Conservation (phyloP, 2,888 invertebrate genomes). For the Andrena chrysosceles region DNA sequence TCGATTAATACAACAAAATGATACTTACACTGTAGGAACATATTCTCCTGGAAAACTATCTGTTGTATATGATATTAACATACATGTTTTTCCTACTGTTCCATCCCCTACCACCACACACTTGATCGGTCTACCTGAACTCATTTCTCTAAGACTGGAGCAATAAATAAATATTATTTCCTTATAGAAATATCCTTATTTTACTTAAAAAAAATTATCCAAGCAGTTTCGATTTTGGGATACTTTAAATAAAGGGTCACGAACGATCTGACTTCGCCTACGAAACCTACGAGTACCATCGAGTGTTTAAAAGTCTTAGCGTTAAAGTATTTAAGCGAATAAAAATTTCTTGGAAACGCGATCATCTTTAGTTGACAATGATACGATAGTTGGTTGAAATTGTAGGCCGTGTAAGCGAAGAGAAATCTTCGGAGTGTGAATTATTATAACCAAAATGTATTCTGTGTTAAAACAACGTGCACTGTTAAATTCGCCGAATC, state of each 20-base stretch:
- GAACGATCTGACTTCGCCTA: not conserved
- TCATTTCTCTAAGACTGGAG: slow-evolving; percentile 87
- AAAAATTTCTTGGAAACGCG: not conserved
- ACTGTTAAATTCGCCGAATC: slow-evolving; percentile 1
- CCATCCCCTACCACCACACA: slow-evolving; percentile 97
- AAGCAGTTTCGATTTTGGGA: not conserved
- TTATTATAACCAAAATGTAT: slow-evolving; percentile 15
- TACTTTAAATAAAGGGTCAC: not conserved
- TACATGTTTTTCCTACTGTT: slow-evolving; percentile 97
- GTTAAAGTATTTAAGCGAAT: not conserved
- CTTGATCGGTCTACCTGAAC: slow-evolving; percentile 96
- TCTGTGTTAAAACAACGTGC: not conserved
- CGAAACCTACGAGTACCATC: not conserved
- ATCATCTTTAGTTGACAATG: slow-evolving; percentile 1
- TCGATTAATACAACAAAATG: not conserved
- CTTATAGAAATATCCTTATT: not conserved
- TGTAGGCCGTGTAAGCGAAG: not conserved
- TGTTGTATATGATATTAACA: slow-evolving; percentile 96
- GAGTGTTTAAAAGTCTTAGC: not conserved
- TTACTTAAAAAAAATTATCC: not conserved
- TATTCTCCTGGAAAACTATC: slow-evolving; percentile 98
- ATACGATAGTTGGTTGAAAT: not conserved
- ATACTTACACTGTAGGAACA: slow-evolving; percentile 96
- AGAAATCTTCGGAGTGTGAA: slow-evolving; percentile 14
- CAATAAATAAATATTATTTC: slow-evolving; percentile 42